Conservation (phyloP, 2,888 invertebrate genomes). For the Phasia obesa region DNA sequence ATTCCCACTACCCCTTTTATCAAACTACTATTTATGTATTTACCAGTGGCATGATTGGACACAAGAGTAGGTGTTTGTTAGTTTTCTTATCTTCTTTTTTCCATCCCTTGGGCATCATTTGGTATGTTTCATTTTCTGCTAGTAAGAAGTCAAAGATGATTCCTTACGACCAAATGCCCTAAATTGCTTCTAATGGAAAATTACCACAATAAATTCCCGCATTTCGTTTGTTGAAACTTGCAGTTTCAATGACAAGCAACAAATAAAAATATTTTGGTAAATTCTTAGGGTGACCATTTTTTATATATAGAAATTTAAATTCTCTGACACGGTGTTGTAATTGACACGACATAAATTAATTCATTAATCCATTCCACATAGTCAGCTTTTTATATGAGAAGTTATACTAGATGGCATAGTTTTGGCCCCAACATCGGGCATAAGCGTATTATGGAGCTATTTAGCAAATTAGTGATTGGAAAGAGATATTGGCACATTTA, state of each 20-base stretch:
- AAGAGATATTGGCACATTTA: too few species aligned
- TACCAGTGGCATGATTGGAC: neutral
- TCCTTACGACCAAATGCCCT: constrained; percentile 23
- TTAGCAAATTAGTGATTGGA: too few species aligned
- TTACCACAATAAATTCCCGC: constrained; percentile 79
- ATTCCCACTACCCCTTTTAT: neutral
- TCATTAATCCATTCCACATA: too few species aligned
- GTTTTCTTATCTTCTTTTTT: neutral
- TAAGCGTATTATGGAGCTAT: too few species aligned
- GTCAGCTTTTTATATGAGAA: too few species aligned
- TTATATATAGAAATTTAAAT: neutral
- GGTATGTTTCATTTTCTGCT: neutral
- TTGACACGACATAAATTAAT: too few species aligned
- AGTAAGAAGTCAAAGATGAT: neutral
- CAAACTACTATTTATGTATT: neutral
- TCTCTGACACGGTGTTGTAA: too few species aligned
- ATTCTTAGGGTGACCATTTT: constrained; percentile 2
- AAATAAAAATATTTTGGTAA: neutral
- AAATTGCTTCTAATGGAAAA: constrained; percentile 75
- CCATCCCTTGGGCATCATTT: constrained; percentile 52
- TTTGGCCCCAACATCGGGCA: too few species aligned
- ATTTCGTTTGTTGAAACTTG: constrained; percentile 75
- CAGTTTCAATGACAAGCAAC: constrained; percentile 25
- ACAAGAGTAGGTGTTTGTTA: constrained; percentile 15
- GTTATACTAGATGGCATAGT: too few species aligned